phyloP scores from a whole-genome alignment of 2,888 invertebrate genomes.

The Apomyelois bistriatella region DNA sequence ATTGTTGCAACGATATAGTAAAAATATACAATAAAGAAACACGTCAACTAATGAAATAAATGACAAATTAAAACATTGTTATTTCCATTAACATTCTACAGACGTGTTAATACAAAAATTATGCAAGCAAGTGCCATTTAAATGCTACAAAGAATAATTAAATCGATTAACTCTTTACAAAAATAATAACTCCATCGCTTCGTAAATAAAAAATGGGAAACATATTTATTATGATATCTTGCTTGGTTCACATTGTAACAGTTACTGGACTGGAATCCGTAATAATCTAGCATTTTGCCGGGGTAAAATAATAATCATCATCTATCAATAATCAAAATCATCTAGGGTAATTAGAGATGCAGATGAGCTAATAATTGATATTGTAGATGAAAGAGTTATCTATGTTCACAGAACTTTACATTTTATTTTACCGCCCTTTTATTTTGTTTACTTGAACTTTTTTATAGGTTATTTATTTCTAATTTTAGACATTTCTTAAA shows the following conservation, averaged over 20 bases:
- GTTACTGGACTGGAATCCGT: not conserved
- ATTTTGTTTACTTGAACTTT: no score
- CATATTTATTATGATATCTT: conserved; percentile 16
- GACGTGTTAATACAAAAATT: conserved; percentile 50
- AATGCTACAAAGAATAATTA: conserved; percentile 29
- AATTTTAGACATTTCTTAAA: no score
- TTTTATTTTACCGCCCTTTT: no score
- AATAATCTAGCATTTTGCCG: no score
- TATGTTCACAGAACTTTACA: no score
- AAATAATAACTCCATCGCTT: conserved; percentile 39
- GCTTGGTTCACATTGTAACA: not conserved
- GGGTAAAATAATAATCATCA: no score
- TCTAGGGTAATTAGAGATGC: no score
- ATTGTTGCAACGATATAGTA: not conserved
- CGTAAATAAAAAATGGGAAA: conserved; percentile 39
- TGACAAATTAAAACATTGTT: conserved; percentile 9
- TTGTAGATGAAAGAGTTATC: no score
- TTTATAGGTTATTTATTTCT: no score
- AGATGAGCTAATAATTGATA: no score
- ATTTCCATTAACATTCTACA: conserved; percentile 31
- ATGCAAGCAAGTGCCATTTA: conserved; percentile 40
- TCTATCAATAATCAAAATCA: no score
- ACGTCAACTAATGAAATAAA: conserved; percentile 8
- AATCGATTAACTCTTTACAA: conserved; percentile 42
- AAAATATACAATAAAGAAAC: not conserved